Percentiles rank a stretch among this genome's conserved stretches.
Conservation (phyloP, 1,140 invertebrate genomes). For the Phenacoccus solenopsis region DNA sequence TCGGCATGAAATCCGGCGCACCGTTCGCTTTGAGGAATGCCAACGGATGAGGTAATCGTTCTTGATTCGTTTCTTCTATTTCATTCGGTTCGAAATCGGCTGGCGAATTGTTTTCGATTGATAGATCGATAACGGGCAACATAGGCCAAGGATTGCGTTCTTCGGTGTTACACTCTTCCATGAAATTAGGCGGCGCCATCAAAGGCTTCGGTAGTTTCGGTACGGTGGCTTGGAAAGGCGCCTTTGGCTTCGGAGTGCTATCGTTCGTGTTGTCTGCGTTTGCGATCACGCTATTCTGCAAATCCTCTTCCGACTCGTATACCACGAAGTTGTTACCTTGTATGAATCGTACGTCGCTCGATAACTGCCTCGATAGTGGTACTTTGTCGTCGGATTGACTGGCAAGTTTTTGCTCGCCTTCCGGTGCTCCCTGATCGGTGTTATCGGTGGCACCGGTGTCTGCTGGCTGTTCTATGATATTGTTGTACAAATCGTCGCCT, state of each 20-base stretch:
- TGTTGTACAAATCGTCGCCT: not conserved
- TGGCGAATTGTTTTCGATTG: not conserved
- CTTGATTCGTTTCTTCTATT: no score
- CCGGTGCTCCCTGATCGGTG: not conserved
- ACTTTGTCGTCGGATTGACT: not conserved
- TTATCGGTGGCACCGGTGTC: not conserved
- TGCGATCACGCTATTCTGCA: not conserved
- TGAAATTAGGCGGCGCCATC: not conserved
- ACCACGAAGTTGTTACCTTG: not conserved
- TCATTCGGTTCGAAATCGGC: not conserved
- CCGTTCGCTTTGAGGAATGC: not conserved
- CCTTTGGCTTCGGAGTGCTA: not conserved
- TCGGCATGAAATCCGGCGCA: not conserved
- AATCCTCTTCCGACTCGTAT: not conserved
- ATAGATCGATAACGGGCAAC: not conserved
- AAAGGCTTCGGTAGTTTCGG: not conserved
- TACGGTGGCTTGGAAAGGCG: not conserved
- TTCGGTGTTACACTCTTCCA: not conserved
- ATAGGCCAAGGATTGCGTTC: constrained; percentile 6
- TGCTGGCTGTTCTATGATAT: not conserved
- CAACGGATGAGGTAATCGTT: not conserved
- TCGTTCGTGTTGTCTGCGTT: not conserved
- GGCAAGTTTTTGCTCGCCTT: not conserved
- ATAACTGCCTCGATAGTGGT: not conserved
- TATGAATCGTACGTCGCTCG: not conserved